Evolutionary conservation across 53 echinoderm and acorn worm genomes (phyloP).

Genomic region (Patiria pectinifera): DNA sequence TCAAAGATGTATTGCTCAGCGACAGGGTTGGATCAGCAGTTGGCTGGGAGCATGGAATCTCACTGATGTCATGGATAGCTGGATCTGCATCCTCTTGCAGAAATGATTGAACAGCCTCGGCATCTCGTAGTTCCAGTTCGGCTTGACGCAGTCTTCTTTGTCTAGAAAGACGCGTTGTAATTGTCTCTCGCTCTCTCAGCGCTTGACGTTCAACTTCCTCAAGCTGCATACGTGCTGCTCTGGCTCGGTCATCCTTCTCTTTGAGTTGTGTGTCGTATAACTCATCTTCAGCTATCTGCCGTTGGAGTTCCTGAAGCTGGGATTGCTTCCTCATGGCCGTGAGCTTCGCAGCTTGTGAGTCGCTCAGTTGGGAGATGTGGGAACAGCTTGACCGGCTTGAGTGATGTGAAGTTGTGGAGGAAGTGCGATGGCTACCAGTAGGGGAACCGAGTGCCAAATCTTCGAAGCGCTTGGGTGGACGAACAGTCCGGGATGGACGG

Average conservation of each 20-base stretch:
- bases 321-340: too few relatives aligned
- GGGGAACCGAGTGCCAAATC: too few relatives aligned
- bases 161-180: background rate
- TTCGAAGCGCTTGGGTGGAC: too few relatives aligned
- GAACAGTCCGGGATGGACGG: too few relatives aligned
- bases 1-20: background rate
- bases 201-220: slow-evolving; percentile 3
- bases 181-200: background rate
- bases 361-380: too few relatives aligned
- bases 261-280: background rate
- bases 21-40: background rate
- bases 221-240: background rate
- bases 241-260: background rate
- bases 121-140: background rate
- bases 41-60: slow-evolving; percentile 2
- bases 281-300: slow-evolving; percentile 10
- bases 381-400: too few relatives aligned
- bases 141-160: background rate
- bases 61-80: background rate
- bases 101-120: background rate
- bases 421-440: too few relatives aligned
- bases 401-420: too few relatives aligned
- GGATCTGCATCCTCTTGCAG: background rate
- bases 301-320: too few relatives aligned
- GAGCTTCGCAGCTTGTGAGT: too few relatives aligned